A percentile compares a stretch with the other conserved stretches of the same genome.
Evolutionary conservation across 92 coral and sea anemone species (phyloP).

Genomic region (Actinostola sp.): DNA sequence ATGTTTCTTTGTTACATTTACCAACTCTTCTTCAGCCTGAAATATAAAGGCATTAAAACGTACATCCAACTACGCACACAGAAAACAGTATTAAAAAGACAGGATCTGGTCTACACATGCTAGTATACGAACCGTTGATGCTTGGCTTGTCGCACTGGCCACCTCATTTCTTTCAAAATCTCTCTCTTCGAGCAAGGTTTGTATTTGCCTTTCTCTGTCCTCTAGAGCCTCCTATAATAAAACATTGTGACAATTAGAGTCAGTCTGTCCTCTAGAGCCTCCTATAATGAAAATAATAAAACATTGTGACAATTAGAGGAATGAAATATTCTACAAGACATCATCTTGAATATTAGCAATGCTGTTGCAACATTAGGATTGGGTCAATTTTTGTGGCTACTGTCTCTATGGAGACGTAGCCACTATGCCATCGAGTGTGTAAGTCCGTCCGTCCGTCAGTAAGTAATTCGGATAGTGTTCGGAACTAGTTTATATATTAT

Average conservation of each 20-base stretch:
- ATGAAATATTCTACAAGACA: neutral
- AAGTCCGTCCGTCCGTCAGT: no score
- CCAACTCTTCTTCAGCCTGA: constrained; percentile 79
- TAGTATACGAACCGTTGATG: constrained; percentile 51
- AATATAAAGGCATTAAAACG: neutral
- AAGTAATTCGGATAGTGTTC: no score
- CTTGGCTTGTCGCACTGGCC: constrained; percentile 88
- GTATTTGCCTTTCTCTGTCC: constrained; percentile 94
- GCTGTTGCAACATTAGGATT: neutral
- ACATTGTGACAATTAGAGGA: neutral
- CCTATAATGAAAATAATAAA: no score
- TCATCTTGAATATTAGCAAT: neutral
- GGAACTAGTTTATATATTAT: no score
- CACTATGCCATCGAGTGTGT: no score
- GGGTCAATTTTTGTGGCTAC: no score
- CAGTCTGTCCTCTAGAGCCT: no score
- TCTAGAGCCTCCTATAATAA: constrained; percentile 82
- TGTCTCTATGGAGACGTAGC: no score
- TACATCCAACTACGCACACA: neutral
- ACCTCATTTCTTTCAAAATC: constrained; percentile 95
- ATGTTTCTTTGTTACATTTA: constrained; percentile 63
- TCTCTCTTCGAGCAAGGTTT: constrained; percentile 86
- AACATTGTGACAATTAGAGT: neutral
- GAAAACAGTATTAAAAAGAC: neutral
- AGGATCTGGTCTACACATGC: no score